Base-by-base conservation (phyloP, 1,140 invertebrate genomes). In the Triops longicaudatus region DNA sequence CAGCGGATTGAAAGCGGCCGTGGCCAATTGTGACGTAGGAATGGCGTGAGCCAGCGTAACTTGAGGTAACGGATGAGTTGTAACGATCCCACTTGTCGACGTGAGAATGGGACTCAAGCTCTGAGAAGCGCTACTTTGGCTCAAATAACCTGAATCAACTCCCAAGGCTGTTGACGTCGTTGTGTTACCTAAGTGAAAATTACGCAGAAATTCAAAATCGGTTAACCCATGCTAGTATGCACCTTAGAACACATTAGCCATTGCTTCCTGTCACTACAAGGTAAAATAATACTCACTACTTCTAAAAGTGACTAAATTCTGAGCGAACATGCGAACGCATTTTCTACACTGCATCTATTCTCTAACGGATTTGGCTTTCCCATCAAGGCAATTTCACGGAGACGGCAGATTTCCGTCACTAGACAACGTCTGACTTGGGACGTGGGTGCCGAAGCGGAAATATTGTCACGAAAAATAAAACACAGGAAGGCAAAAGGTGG, bases 71-170 rank as follows among this genome's bases (percentile, higher is more conserved):
- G 50, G 50, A 22, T 63, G 50, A 6, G 50, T 63, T 22, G n/a
- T 22, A 0, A 63, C 22, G 50, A 63, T 22, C 17, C 10, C 50
- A 63, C 50, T 22, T 63, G 50, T 12, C 27, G 72, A 43, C 26
- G 63, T 43, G 63, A 77, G 22, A 26, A 31, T 43, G 63, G 76
- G 76, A 42, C 76, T 77, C 22, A 77, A 17, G 26, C 72, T 73
- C 28, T 73, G 28, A 22, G 74, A 75, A 26, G 74, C 42, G 28
- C 76, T 72, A 43, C 73, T 77, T 27, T 77, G 76, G 31, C 72
- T 77, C 31, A 72, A 44, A 42, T 73, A 77, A 27, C 76, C 76
- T 2, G 76, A 77, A 77, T 72, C 76, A 43, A 22, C 44, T 71
- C 50, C 50, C 17, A 63, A 63, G 50, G 50, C 50, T 22, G 50